Evolutionary conservation across 2,888 invertebrate species (phyloP).

Genomic region (Chrysomela aeneicollis): DNA sequence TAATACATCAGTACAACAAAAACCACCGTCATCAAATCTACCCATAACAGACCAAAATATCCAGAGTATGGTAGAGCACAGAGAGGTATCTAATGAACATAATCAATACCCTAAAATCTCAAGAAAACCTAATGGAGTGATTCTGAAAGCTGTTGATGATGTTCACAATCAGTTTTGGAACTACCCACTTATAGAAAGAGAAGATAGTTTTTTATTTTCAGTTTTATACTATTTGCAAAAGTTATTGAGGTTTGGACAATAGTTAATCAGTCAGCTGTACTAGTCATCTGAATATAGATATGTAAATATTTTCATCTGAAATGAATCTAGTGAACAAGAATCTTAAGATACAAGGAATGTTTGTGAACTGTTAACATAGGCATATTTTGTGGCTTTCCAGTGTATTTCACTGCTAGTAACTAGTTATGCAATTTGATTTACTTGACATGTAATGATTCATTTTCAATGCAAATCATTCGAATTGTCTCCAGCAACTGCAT

Average conservation of each 20-base stretch:
- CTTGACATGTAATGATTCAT: no score
- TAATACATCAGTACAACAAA: constrained; percentile 1
- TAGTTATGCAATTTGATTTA: no score
- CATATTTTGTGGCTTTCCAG: no score
- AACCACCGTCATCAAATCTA: constrained; percentile 17
- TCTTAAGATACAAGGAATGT: background rate
- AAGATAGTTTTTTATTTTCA: constrained; percentile 49
- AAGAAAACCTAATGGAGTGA: constrained; percentile 33
- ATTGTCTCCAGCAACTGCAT: no score
- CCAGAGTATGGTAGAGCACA: background rate
- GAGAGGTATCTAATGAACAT: background rate
- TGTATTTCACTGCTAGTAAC: no score
- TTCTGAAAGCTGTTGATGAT: constrained; percentile 50
- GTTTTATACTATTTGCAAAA: constrained; percentile 54
- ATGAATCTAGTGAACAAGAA: background rate
- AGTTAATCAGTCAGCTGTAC: background rate
- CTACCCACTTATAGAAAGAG: constrained; percentile 38
- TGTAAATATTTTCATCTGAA: background rate
- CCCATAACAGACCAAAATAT: constrained; percentile 14
- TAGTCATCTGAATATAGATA: constrained; percentile 11
- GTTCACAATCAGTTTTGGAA: constrained; percentile 52
- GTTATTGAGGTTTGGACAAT: constrained; percentile 31
- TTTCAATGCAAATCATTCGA: no score
- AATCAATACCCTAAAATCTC: background rate
- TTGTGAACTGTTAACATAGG: no score